Conservation (phyloP, 1,140 invertebrate species). For the Eubasilissa regina region DNA sequence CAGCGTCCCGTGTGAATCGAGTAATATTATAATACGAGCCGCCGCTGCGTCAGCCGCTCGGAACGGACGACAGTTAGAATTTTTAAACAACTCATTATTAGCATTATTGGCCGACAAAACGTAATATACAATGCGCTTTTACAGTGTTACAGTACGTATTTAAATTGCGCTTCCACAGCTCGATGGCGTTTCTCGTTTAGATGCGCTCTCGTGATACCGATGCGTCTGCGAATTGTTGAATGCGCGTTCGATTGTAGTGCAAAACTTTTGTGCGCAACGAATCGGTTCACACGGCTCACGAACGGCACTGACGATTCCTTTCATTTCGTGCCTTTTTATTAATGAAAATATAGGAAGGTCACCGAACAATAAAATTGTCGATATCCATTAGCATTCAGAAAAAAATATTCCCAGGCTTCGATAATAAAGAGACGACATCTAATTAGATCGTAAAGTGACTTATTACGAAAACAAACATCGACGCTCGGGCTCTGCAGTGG, state of each 20-base stretch:
- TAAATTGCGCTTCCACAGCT: constrained; percentile 47
- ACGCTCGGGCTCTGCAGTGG: not conserved
- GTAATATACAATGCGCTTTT: constrained; percentile 41
- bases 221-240: constrained; percentile 33
- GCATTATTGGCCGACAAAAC: constrained; percentile 43
- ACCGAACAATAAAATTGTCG: constrained; percentile 37
- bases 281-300: constrained; percentile 51
- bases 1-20: constrained; percentile 1
- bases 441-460: constrained; percentile 7
- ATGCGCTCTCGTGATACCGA: constrained; percentile 44
- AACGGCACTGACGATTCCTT: constrained; percentile 46
- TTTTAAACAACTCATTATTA: constrained; percentile 33
- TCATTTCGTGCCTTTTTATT: constrained; percentile 48
- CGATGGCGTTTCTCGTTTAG: constrained; percentile 41
- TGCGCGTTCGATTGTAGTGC: not conserved
- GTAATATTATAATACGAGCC: not conserved
- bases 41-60: constrained; percentile 15
- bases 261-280: constrained; percentile 9
- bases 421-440: constrained; percentile 13
- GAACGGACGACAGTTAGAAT: constrained; percentile 27
- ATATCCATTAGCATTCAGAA: constrained; percentile 39
- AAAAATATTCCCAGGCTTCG: constrained; percentile 37
- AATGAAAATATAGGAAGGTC: constrained; percentile 48
- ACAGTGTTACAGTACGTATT: constrained; percentile 44
- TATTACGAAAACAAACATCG: constrained; percentile 18